phyloP scores from a whole-genome alignment of 2,797 vertebrate species.

The Uromys caudimaculatus region DNA sequence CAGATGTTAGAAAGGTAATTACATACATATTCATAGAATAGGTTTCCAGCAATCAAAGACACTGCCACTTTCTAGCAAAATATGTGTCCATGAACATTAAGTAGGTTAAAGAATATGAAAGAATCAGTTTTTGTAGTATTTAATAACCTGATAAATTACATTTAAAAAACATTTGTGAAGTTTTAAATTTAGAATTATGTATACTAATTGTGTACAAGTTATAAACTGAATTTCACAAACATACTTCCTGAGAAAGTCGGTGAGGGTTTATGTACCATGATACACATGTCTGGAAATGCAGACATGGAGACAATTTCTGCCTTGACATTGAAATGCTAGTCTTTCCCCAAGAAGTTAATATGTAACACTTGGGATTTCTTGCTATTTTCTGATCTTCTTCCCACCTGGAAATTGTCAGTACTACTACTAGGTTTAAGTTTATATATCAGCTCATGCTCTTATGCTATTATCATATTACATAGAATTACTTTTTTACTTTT shows the following conservation, averaged over 20 bases:
- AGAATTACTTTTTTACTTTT: background rate
- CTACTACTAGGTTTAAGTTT: background rate
- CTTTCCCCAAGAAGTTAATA: background rate
- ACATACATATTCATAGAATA: background rate
- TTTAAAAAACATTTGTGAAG: background rate
- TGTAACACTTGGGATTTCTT: background rate
- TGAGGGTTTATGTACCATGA: background rate
- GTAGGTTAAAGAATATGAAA: background rate
- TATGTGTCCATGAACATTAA: background rate
- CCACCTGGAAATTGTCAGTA: slow-evolving; percentile 12
- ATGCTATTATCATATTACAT: background rate
- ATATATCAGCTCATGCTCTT: background rate
- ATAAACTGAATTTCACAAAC: background rate
- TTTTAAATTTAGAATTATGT: slow-evolving; percentile 4
- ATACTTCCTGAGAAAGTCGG: background rate
- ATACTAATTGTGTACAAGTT: background rate
- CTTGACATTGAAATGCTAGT: background rate
- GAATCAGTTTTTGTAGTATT: background rate
- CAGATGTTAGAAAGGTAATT: background rate
- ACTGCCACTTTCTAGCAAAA: background rate
- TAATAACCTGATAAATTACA: background rate
- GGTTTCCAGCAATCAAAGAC: background rate
- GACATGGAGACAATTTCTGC: background rate
- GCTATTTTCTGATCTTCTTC: background rate
- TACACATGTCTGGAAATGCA: slow-evolving; percentile 8